phyloP scores from a whole-genome alignment of 2,113 vertebrate species.

The Pristiophorus japonicus region DNA sequence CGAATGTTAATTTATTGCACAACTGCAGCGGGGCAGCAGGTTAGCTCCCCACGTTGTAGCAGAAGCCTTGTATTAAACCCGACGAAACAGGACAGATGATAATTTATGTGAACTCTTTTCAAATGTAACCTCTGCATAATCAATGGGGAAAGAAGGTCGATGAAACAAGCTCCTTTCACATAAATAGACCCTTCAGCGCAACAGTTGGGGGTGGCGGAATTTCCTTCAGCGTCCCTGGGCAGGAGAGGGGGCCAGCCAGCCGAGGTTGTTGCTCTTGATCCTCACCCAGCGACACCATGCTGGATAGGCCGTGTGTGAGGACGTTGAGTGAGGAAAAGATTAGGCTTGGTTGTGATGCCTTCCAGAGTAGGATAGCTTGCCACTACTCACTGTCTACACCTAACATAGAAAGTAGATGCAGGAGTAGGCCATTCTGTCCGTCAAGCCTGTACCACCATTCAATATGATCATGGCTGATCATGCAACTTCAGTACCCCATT shows the following conservation, averaged over 20 bases:
- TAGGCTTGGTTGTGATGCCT: not conserved
- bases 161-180: not conserved
- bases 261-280: not conserved
- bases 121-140: not conserved
- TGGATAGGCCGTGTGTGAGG: not conserved
- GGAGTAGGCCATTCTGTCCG: no score
- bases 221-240: not conserved
- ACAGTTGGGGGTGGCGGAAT: not conserved
- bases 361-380: not conserved
- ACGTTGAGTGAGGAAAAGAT: no score
- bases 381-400: not conserved
- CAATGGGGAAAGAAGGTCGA: not conserved
- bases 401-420: no score
- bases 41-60: not conserved
- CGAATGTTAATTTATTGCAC: not conserved
- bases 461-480: no score
- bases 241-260: not conserved
- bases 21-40: not conserved
- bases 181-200: not conserved
- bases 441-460: no score
- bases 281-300: not conserved
- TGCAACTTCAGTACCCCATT: no score
- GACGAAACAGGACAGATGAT: not conserved
- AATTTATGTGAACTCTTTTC: not conserved
- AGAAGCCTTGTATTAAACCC: not conserved